Evolutionary conservation across 2,113 vertebrate genomes (phyloP), one percentile per base, ranked within the genome.

Genomic region (Corythoichthys intestinalis): DNA sequence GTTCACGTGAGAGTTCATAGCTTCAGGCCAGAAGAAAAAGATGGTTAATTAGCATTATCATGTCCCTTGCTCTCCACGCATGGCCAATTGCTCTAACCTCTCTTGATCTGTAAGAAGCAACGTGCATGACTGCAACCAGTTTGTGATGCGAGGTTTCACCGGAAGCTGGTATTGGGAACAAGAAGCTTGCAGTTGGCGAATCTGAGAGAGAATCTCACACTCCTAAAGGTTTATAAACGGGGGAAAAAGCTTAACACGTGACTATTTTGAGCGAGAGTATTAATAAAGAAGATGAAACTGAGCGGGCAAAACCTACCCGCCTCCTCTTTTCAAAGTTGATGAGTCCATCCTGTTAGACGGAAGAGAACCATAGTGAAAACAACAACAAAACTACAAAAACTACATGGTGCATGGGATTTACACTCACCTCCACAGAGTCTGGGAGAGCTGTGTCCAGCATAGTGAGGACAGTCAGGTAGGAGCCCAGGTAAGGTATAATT

Each of bases 301-400:
- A 69, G 44, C 37, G 1, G 81, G 85, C 17, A n/a, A 64, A 66
- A 87, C 92, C 76, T 80, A 96, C 95, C 90, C 93, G 91, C 72
- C 95, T 91, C 47, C 93, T 92, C 81, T 96, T 96, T 84, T 95
- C 94, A 90, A 96, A 96, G 90, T 96, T 95, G 75, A 96, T 91
- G 54, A 95, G 92, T 39, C 90, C 90, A 1, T 91, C 93, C 94
- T 96, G 77, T 58, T 62, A 56, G 37, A 39, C 56, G 49, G 4
- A 14, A 4, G 73, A 63, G 83, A 35, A 63, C 46, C 11, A 14
- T 5, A 64, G 46, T 37, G 37, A 44, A 44, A 7, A 44, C 1
- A 8, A 8, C 41, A 44, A 7, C 5, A 44, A 44, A 44, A 44
- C n/a, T n/a, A n/a, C n/a, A 44, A 44, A 3, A 44, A 8, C 57